Percentiles rank a stretch among this genome's conserved stretches.
phyloP scores from a whole-genome alignment of 2,888 invertebrate genomes.

The Tuta absoluta region DNA sequence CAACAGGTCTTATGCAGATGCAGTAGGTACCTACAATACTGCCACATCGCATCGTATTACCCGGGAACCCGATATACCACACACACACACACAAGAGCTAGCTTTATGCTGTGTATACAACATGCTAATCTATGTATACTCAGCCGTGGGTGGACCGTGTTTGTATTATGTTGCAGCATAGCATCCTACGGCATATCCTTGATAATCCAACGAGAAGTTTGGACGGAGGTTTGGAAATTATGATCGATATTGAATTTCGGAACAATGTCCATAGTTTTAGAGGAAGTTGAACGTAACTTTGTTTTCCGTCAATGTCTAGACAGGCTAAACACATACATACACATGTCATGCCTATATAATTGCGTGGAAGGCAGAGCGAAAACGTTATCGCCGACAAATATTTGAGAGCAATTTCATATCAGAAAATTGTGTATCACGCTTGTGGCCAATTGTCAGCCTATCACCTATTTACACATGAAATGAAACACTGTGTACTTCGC shows the following conservation, averaged over 20 bases:
- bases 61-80: constrained; percentile 1
- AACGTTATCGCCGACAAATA: too few species aligned
- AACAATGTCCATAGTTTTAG: background rate
- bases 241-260: constrained; percentile 10
- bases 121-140: constrained; percentile 1
- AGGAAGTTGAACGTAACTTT: background rate
- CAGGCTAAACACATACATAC: too few species aligned
- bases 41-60: constrained; percentile 1
- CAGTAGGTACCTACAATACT: too few species aligned
- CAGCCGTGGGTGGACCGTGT: background rate
- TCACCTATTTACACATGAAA: too few species aligned
- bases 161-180: background rate
- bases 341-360: too few species aligned
- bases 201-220: background rate
- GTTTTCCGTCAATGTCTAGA: background rate
- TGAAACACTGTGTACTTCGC: background rate
- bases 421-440: too few species aligned
- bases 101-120: background rate
- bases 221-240: background rate
- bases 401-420: too few species aligned
- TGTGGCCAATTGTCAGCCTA: too few species aligned
- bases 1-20: background rate
- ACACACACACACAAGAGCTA: background rate
- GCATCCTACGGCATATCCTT: background rate
- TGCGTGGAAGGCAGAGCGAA: too few species aligned